Conservation (phyloP, 1,140 invertebrate genomes). For the Pseudomyrmex sp. region DNA sequence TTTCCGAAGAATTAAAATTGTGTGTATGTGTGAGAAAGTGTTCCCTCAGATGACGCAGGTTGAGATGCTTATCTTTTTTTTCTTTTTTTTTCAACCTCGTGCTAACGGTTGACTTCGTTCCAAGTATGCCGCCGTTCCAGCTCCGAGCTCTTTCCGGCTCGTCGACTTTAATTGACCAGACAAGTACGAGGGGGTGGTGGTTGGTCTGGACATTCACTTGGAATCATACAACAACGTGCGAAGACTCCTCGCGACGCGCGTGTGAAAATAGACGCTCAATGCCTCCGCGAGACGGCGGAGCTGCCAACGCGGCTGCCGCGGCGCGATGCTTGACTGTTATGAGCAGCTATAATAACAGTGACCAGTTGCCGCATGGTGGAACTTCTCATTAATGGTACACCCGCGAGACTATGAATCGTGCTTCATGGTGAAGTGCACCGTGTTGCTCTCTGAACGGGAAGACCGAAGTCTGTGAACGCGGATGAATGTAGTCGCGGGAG, state of each 20-base stretch:
- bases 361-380: constrained; percentile 71
- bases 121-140: constrained; percentile 35
- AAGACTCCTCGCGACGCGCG: constrained; percentile 71
- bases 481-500: constrained; percentile 79
- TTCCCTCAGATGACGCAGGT: no score
- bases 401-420: constrained; percentile 82
- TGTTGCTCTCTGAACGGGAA: constrained; percentile 73
- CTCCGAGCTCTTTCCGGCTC: constrained; percentile 30
- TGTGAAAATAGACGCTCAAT: constrained; percentile 81
- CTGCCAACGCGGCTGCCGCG: constrained; percentile 73
- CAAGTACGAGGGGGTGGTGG: constrained; percentile 12
- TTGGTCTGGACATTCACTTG: constrained; percentile 48
- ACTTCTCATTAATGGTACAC: constrained; percentile 83
- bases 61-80: not conserved
- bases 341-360: constrained; percentile 84
- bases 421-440: constrained; percentile 69
- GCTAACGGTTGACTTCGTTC: constrained; percentile 29
- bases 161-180: constrained; percentile 64
- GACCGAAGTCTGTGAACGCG: constrained; percentile 60
- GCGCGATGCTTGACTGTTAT: constrained; percentile 78
- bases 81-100: not conserved
- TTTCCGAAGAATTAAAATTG: not conserved
- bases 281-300: constrained; percentile 65
- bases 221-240: constrained; percentile 72
- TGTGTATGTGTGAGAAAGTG: no score